These are phyloP conservation scores for Coleophora deauratella DNA, from an alignment of 2,888 invertebrate species.

Conservation along the genomic window DNA sequence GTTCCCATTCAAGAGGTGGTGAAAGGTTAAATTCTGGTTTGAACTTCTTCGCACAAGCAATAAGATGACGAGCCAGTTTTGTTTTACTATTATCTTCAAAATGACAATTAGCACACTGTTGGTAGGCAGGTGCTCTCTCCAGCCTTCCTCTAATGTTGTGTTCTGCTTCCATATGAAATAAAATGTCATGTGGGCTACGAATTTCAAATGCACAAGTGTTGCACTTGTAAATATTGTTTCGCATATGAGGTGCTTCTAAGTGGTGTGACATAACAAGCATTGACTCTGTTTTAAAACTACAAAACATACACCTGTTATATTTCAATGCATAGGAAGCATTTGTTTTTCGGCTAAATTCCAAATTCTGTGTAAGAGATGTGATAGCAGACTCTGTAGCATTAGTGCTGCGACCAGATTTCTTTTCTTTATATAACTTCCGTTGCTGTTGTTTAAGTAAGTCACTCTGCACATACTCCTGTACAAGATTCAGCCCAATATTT, in stretches of 20 bases:
- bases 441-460: slow-evolving; percentile 92
- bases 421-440: slow-evolving; percentile 86
- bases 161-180: slow-evolving; percentile 95
- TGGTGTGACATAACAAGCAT: slow-evolving; percentile 90
- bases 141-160: slow-evolving; percentile 92
- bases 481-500: slow-evolving; percentile 93
- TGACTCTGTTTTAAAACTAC: slow-evolving; percentile 94
- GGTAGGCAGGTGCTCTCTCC: slow-evolving; percentile 91
- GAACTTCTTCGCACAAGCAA: slow-evolving; percentile 93
- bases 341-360: slow-evolving; percentile 90
- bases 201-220: slow-evolving; percentile 90
- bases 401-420: slow-evolving; percentile 75
- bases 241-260: slow-evolving; percentile 94
- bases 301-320: slow-evolving; percentile 90
- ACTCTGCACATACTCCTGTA: slow-evolving; percentile 94
- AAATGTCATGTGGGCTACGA: slow-evolving; percentile 90
- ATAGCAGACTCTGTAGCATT: slow-evolving; percentile 87
- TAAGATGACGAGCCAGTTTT: slow-evolving; percentile 90
- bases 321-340: slow-evolving; percentile 87
- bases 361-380: slow-evolving; percentile 87
- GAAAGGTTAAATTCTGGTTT: slow-evolving; percentile 90
- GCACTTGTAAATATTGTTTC: slow-evolving; percentile 89
- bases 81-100: slow-evolving; percentile 97
- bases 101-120: slow-evolving; percentile 95
- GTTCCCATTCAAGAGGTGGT: slow-evolving; percentile 94